Evolutionary conservation across 2,797 vertebrate genomes (phyloP), one percentile per base, ranked within the genome.

Genomic region (Epinephelus awoara): DNA sequence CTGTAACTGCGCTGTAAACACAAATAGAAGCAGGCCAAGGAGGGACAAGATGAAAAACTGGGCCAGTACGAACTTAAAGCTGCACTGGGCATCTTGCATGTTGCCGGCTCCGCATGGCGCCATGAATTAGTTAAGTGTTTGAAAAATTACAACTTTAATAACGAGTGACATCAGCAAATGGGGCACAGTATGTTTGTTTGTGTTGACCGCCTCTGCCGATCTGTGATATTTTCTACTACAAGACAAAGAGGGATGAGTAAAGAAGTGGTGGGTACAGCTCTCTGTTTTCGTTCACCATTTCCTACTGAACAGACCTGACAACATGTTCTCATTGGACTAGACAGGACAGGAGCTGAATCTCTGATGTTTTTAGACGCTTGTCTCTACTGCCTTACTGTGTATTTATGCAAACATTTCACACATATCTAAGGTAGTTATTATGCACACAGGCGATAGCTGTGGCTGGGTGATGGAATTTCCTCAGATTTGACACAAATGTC

Each of bases 141-240:
- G 86, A 83, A 75, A 79, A 85, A 88, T 79, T 5, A 57, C 57
- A 61, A 29, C 25, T 77, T 61, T 72, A 70, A 86, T 51, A 72
- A 18, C 29, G 18, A 54, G 66, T 44, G 83, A 83, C 78, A 80
- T 77, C 71, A 72, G 72, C 68, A 80, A 80, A 80, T 69, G 67
- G 54, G 17, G 10, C 47, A 34, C 70, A 69, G 42, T 64, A 74
- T 67, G 70, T 29, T 74, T 61, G 56, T 78, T 64, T 57, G 42
- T 77, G 42, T 40, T n/a, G 11, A 69, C 49, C 15, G 10, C 4
- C n/a, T 71, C 25, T 9, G 44, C 50, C 17, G 25, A 19, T 46
- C 52, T 59, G 44, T 52, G 56, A 59, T 55, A 18, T 12, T 66
- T 77, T 67, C 14, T 7, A 54, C 40, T 23, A 29, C 46, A 59